These are phyloP conservation scores for Chelidonichthys spinosus DNA, from an alignment of 2,797 vertebrate species.

Conservation along the genomic window DNA sequence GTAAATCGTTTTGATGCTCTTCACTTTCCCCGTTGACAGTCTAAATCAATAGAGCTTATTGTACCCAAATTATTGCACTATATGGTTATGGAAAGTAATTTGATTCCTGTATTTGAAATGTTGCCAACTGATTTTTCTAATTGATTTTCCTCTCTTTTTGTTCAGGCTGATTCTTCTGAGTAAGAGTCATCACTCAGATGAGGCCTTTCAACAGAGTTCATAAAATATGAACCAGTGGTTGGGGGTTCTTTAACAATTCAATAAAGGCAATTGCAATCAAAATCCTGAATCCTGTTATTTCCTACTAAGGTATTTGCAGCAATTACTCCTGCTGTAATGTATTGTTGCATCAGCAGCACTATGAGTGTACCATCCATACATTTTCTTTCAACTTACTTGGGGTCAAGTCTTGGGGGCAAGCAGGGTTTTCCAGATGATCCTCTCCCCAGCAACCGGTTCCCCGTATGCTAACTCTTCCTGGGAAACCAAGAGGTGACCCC, in stretches of 20 bases:
- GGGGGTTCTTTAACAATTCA: conserved; percentile 8
- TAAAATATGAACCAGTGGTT: conserved; percentile 58
- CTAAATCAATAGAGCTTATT: neutral
- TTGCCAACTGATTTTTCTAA: neutral
- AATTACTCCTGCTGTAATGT: neutral
- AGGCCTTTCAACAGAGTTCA: conserved; percentile 43
- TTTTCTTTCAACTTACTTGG: neutral
- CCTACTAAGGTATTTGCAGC: neutral
- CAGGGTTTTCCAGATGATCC: neutral
- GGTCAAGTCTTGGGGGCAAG: neutral
- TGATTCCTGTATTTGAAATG: neutral
- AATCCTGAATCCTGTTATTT: conserved; percentile 26
- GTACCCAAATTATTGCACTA: neutral
- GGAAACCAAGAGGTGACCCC: neutral
- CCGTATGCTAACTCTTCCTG: too few species aligned
- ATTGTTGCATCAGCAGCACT: neutral
- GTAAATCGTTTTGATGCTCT: neutral
- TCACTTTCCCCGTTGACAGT: neutral
- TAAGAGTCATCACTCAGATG: conserved; percentile 18
- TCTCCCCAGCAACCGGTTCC: neutral
- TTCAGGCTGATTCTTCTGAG: conserved; percentile 58
- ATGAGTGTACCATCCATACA: neutral
- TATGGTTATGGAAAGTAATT: too few species aligned
- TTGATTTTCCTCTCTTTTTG: conserved; percentile 11
- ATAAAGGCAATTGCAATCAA: conserved; percentile 47